A percentile compares a stretch with the other conserved stretches of the same genome.
Conservation (phyloP, 1,140 invertebrate genomes). For the Hycleus cichorii region DNA sequence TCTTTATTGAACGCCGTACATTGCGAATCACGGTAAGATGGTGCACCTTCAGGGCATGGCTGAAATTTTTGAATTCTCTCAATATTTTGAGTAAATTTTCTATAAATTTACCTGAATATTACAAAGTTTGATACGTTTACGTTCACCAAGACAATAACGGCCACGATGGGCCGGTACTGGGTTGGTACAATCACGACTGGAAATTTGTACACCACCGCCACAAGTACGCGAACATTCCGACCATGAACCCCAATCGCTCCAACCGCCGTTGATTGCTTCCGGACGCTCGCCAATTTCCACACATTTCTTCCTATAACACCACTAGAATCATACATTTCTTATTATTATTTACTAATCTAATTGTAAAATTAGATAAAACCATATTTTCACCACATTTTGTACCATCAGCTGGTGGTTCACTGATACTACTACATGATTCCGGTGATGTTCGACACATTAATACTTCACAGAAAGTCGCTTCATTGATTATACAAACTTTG, state of each 20-base stretch:
- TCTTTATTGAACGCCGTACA: constrained; percentile 51
- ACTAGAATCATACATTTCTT: constrained; percentile 41
- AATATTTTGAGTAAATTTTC: not conserved
- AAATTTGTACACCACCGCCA: constrained; percentile 51
- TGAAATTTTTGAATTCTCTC: constrained; percentile 28
- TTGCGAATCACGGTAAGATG: constrained; percentile 50
- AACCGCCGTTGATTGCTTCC: constrained; percentile 56
- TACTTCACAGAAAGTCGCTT: constrained; percentile 44
- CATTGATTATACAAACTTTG: constrained; percentile 40
- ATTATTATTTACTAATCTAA: not conserved
- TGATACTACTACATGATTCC: constrained; percentile 48
- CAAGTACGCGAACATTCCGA: constrained; percentile 54
- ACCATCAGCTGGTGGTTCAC: constrained; percentile 57
- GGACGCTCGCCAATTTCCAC: constrained; percentile 54
- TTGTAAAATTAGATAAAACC: constrained; percentile 28
- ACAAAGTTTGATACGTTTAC: constrained; percentile 49
- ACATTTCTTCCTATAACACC: constrained; percentile 59
- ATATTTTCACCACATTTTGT: constrained; percentile 57
- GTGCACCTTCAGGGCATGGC: constrained; percentile 47
- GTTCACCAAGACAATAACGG: constrained; percentile 51
- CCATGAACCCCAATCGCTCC: constrained; percentile 54
- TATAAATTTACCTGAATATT: constrained; percentile 47
- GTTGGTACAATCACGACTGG: constrained; percentile 47
- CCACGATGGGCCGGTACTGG: constrained; percentile 53
- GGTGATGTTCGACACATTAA: constrained; percentile 49